These are phyloP conservation scores for Ophioninae sp. DNA, from an alignment of 2,888 invertebrate species.

Conservation along the genomic window DNA sequence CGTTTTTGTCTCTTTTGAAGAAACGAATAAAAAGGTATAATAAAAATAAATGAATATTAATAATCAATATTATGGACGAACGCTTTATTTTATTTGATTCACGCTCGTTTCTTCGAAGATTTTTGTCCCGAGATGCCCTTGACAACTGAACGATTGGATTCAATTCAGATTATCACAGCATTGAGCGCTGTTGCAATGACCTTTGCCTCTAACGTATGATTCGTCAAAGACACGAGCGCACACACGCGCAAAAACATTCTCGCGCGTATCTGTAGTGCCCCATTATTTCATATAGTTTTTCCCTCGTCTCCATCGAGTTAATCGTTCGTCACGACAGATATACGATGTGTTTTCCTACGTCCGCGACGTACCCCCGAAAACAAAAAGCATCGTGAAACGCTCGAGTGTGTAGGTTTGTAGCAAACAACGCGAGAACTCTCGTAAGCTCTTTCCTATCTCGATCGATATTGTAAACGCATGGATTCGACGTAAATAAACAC, in stretches of 20 bases:
- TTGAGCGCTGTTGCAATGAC: slow-evolving; percentile 58
- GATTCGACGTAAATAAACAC: not conserved
- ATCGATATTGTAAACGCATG: slow-evolving; percentile 59
- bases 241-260: not conserved
- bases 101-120: slow-evolving; percentile 38
- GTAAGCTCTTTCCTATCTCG: slow-evolving; percentile 29
- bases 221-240: slow-evolving; percentile 22
- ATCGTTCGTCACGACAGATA: slow-evolving; percentile 45
- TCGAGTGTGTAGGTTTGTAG: not conserved
- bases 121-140: slow-evolving; percentile 44
- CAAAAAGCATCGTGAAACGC: slow-evolving; percentile 13
- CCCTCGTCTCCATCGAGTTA: slow-evolving; percentile 13
- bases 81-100: slow-evolving; percentile 8
- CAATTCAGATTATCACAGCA: slow-evolving; percentile 64
- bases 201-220: slow-evolving; percentile 52
- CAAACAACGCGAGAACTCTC: slow-evolving; percentile 6
- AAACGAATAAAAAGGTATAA: too few relatives aligned
- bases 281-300: slow-evolving; percentile 4
- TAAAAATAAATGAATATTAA: too few relatives aligned
- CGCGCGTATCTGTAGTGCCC: not conserved
- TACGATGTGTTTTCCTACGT: slow-evolving; percentile 29
- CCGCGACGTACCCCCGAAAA: slow-evolving; percentile 6
- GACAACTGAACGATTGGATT: slow-evolving; percentile 59
- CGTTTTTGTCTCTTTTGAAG: too few relatives aligned
- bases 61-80: too few relatives aligned